Evolutionary conservation across 2,113 vertebrate species (phyloP).

Genomic region (Leucopsar rothschildi): DNA sequence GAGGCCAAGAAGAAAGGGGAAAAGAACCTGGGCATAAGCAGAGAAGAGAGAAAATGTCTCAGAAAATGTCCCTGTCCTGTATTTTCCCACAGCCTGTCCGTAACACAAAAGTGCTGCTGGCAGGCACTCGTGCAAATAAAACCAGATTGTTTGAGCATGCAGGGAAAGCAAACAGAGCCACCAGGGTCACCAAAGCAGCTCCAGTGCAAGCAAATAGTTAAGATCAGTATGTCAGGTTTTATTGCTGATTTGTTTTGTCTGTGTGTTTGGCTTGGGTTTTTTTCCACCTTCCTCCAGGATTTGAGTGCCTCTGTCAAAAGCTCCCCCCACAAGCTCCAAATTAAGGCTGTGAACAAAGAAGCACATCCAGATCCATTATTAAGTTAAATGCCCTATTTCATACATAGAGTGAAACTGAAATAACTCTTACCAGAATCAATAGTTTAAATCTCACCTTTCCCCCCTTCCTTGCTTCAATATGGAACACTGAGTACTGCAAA

Average conservation of each 20-base stretch:
- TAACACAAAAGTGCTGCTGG: not conserved
- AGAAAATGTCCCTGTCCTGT: not conserved
- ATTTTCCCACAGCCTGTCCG: not conserved
- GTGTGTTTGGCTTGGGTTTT: not conserved
- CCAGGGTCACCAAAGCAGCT: not conserved
- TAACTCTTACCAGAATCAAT: not conserved
- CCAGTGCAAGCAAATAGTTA: not conserved
- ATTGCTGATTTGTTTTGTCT: not conserved
- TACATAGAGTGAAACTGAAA: not conserved
- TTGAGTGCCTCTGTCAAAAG: not conserved
- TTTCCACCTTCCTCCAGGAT: not conserved
- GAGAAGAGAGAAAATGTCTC: not conserved
- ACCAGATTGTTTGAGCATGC: not conserved
- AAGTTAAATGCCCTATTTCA: not conserved
- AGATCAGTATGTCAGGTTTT: not conserved
- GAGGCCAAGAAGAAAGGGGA: not conserved
- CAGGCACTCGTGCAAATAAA: not conserved
- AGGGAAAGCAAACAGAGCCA: not conserved
- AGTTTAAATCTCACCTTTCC: not conserved
- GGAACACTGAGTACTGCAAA: not conserved
- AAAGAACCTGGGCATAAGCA: not conserved
- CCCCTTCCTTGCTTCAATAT: accelerated
- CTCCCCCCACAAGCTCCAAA: not conserved
- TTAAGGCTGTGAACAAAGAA: not conserved
- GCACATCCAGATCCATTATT: not conserved